Evolutionary conservation across 2,888 invertebrate species (phyloP).

Genomic region (Platycheirus albimanus): DNA sequence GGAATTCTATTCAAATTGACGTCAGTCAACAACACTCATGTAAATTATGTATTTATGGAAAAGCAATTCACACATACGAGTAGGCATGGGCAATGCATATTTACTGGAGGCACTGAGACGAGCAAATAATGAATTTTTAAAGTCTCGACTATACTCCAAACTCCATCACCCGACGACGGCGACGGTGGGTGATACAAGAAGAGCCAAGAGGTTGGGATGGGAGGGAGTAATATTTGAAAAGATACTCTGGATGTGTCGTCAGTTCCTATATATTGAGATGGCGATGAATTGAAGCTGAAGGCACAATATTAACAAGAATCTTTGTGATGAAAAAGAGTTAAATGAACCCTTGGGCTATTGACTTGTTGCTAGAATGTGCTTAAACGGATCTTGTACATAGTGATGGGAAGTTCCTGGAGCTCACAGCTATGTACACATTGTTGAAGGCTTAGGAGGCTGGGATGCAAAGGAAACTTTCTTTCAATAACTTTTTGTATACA

Average conservation of each 20-base stretch:
- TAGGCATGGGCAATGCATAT: conserved; percentile 34
- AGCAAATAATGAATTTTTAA: conserved; percentile 68
- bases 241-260: conserved; percentile 5
- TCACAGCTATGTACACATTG: conserved; percentile 21
- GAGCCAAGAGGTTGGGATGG: neutral
- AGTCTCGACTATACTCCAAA: neutral
- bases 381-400: conserved; percentile 48
- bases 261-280: neutral
- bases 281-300: conserved; percentile 45
- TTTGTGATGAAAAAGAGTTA: conserved; percentile 62
- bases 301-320: conserved; percentile 52
- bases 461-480: conserved; percentile 24
- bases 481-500: conserved; percentile 55
- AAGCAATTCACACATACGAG: conserved; percentile 70
- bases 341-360: conserved; percentile 72
- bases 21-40: conserved; percentile 57
- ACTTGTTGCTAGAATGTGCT: conserved; percentile 65
- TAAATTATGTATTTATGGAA: conserved; percentile 70
- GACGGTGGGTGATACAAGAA: too few species aligned
- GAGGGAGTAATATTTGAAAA: neutral
- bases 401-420: neutral
- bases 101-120: conserved; percentile 55
- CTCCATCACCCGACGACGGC: neutral
- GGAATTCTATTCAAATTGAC: conserved; percentile 66
- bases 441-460: neutral